Evolutionary conservation across 2,113 vertebrate species (phyloP), one percentile per base, ranked within the genome.

Genomic region (Calidris pugnax): DNA sequence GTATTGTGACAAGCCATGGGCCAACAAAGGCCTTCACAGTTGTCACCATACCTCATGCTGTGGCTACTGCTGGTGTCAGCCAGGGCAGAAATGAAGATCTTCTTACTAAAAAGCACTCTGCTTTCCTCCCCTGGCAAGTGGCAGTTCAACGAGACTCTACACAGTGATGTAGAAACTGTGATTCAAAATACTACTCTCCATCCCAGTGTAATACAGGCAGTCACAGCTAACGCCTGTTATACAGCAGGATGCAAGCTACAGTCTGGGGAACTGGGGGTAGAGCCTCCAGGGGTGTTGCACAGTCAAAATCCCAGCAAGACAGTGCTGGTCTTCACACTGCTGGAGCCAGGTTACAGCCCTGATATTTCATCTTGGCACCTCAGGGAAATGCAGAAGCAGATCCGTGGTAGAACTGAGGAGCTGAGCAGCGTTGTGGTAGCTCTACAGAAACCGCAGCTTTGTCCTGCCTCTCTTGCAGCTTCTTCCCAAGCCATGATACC

Each of bases 51-150:
- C 59, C 27, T 92, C 79, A 35, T 57, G 64, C 79, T 63, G 64
- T 93, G 90, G 56, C 51, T 88, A 22, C 64, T 63, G 69, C 86
- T 82, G 53, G 56, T 39, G 64, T 68, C 56, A 90, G 69, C 48
- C 62, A 80, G 64, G 73, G 39, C 64, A 92, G 56, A 76, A 95
- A 91, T 83, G 84, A 80, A 90, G 51, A 92, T 67, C 37, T 30
- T 92, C 28, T 56, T 41, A 32, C 30, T 68, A 53, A 81, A 93
- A 92, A 53, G 9, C 17, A 41, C 33, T 85, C 11, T 47, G 5
- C 12, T 87, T 78, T 59, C 43, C 35, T 75, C 16, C 56, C 30
- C 11, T 8, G 37, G 18, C 27, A 79, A 88, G 63, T 56, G 45
- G 18, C 33, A 69, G 33, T 35, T 94, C 45, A 57, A 2, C 56